Conservation (phyloP, 2,888 invertebrate species). For the Tipula vernalis region DNA sequence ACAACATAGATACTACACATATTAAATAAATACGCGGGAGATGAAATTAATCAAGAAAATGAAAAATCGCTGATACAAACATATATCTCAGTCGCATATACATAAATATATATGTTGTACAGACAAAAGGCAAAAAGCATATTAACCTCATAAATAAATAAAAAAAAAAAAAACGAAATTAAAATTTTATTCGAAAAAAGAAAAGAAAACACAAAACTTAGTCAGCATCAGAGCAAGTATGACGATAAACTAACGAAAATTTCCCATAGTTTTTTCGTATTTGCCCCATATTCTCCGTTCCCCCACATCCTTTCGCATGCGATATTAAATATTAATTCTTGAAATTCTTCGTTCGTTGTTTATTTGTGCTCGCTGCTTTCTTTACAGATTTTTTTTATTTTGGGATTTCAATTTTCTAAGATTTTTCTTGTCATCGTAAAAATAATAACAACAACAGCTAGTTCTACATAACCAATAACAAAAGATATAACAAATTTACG, state of each 20-base stretch:
- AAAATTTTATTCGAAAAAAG: background rate
- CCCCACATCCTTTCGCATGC: background rate
- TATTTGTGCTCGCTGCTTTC: background rate
- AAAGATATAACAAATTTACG: background rate
- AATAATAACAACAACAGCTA: background rate
- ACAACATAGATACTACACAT: background rate
- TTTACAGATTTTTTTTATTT: background rate
- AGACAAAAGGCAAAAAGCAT: background rate
- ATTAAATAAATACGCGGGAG: background rate
- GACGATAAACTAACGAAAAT: background rate
- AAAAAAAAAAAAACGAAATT: background rate
- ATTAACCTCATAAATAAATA: background rate
- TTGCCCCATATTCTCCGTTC: background rate
- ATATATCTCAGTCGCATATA: background rate
- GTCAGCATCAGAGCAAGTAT: background rate
- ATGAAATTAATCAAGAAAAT: background rate
- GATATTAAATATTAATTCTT: background rate
- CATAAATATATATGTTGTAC: background rate
- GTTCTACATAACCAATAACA: background rate
- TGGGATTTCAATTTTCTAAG: constrained; percentile 4
- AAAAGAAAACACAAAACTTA: background rate
- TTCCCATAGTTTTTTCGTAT: background rate
- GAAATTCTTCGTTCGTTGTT: background rate
- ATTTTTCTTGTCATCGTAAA: constrained; percentile 1
- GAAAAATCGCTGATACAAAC: background rate